A percentile compares a stretch with the other conserved stretches of the same genome.
These are phyloP conservation scores for Netelia melanura DNA, from an alignment of 2,888 invertebrate species.

Conservation along the genomic window DNA sequence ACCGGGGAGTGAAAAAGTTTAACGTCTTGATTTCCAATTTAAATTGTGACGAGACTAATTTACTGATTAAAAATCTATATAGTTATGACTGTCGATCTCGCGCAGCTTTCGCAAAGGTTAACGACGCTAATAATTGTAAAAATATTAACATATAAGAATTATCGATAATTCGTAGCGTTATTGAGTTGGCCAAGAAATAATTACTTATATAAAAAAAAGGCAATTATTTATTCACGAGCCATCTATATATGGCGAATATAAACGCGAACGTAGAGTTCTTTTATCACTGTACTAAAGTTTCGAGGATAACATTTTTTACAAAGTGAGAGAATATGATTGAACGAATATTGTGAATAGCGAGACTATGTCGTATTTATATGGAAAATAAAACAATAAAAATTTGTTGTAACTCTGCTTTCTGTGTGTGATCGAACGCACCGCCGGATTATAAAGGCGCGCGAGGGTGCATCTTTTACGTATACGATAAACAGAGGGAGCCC, in stretches of 20 bases:
- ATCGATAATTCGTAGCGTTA: no score
- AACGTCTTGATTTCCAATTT: background rate
- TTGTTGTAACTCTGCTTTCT: background rate
- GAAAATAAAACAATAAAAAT: no score
- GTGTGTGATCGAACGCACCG: slow-evolving; percentile 52
- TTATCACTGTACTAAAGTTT: no score
- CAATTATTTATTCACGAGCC: no score
- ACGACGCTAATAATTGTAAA: no score
- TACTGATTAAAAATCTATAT: background rate
- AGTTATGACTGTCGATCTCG: background rate
- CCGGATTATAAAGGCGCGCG: slow-evolving; percentile 8
- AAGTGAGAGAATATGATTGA: background rate
- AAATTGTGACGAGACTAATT: background rate
- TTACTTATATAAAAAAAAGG: no score
- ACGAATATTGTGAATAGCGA: background rate
- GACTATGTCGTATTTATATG: background rate
- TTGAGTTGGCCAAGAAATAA: no score
- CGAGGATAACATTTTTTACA: background rate
- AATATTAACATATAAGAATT: no score
- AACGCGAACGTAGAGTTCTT: no score
- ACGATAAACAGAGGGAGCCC: slow-evolving; percentile 47
- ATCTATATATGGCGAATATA: no score
- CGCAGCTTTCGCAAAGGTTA: no score
- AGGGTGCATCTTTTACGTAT: slow-evolving; percentile 6
- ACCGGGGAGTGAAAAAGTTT: slow-evolving; percentile 51